Evolutionary conservation across 2,888 invertebrate species (phyloP).

Genomic region (Geotrupes spiniger): DNA sequence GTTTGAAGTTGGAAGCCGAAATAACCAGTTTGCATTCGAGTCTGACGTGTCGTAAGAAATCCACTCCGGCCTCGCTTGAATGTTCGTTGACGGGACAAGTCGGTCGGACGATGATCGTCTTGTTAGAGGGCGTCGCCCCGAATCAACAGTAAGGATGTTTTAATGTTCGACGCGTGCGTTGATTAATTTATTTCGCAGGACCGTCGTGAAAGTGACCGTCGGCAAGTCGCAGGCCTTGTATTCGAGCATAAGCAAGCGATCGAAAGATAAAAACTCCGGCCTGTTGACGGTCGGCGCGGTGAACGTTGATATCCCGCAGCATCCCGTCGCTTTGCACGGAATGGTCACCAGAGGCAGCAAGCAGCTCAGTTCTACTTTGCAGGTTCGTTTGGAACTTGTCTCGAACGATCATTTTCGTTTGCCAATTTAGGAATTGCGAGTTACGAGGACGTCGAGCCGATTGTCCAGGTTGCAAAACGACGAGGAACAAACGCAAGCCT

Average conservation of each 20-base stretch:
- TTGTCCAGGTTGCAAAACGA: constrained; percentile 59
- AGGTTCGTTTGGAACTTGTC: constrained; percentile 52
- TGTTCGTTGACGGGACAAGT: constrained; percentile 86
- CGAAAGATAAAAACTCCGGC: constrained; percentile 77
- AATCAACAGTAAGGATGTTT: constrained; percentile 72
- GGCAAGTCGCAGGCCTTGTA: constrained; percentile 91
- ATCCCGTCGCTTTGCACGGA: constrained; percentile 95
- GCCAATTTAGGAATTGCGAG: constrained; percentile 66
- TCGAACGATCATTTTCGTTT: background rate
- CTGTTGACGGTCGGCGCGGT: constrained; percentile 85
- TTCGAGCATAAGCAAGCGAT: constrained; percentile 74
- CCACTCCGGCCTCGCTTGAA: constrained; percentile 67
- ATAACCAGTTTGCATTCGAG: constrained; percentile 90
- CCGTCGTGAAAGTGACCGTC: constrained; percentile 89
- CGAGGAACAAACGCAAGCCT: constrained; percentile 41
- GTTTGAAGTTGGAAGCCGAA: constrained; percentile 91
- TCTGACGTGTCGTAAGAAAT: constrained; percentile 85
- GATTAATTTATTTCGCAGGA: no score
- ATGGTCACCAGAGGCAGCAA: constrained; percentile 96
- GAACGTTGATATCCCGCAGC: constrained; percentile 94
- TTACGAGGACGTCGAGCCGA: constrained; percentile 76
- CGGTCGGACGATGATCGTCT: constrained; percentile 86
- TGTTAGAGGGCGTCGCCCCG: constrained; percentile 87
- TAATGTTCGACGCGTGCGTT: no score
- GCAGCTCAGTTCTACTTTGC: constrained; percentile 87